These are phyloP conservation scores for Cyanoramphus novaezelandiae DNA, from an alignment of 2,113 vertebrate species.

Conservation along the genomic window DNA sequence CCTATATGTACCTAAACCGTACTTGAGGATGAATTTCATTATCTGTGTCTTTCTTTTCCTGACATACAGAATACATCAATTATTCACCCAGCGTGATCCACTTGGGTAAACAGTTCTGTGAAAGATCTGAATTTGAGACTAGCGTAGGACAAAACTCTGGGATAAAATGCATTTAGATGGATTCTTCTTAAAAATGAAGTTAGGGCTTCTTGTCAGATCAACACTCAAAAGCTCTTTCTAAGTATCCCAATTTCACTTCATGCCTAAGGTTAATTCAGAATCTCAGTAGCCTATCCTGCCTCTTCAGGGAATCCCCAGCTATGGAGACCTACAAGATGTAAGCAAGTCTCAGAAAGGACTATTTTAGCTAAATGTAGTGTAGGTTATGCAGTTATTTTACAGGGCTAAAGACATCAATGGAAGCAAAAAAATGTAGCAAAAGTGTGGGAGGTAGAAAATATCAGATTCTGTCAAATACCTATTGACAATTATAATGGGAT, in stretches of 20 bases:
- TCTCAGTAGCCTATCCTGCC: neutral
- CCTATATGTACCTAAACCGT: neutral
- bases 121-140: neutral
- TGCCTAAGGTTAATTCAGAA: neutral
- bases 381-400: neutral
- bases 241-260: neutral
- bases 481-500: neutral
- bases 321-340: neutral
- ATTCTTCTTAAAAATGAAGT: neutral
- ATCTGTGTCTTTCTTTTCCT: neutral
- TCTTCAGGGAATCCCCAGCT: neutral
- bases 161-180: neutral
- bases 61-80: neutral
- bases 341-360: neutral
- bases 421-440: neutral
- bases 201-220: neutral
- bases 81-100: neutral
- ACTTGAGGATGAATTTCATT: neutral
- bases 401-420: neutral
- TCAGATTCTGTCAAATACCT: neutral
- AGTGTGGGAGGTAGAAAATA: neutral
- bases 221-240: neutral
- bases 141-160: neutral
- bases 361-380: neutral
- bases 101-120: neutral